A percentile compares a stretch with the other conserved stretches of the same genome.
Evolutionary conservation across 2,888 invertebrate species (phyloP).

Genomic region (Dryobota labecula): DNA sequence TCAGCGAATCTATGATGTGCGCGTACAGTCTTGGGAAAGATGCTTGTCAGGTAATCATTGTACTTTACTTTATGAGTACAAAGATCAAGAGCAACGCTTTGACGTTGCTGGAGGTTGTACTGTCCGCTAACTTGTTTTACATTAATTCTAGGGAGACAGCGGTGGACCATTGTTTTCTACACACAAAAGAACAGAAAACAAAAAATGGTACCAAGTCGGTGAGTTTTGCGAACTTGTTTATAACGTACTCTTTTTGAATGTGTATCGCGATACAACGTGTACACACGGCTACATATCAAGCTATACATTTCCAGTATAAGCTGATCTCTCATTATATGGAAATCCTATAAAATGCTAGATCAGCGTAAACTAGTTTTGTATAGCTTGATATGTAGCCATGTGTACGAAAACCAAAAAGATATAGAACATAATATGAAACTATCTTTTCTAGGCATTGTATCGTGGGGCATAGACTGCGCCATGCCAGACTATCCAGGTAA

Average conservation of each 20-base stretch:
- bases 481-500: slow-evolving; percentile 90
- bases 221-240: slow-evolving; percentile 65
- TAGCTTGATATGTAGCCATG: too few species aligned
- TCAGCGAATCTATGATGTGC: slow-evolving; percentile 89
- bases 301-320: too few species aligned
- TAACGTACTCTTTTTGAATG: neutral
- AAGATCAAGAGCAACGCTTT: neutral
- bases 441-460: slow-evolving; percentile 89
- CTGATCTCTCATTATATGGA: too few species aligned
- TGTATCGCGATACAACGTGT: neutral
- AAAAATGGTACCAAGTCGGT: slow-evolving; percentile 91
- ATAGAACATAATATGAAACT: neutral
- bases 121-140: neutral
- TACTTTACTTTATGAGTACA: slow-evolving; percentile 5
- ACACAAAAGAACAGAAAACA: slow-evolving; percentile 77
- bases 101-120: neutral
- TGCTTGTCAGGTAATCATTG: slow-evolving; percentile 90
- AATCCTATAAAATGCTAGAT: too few species aligned
- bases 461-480: slow-evolving; percentile 93
- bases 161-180: slow-evolving; percentile 92
- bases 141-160: slow-evolving; percentile 91
- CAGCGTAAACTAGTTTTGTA: too few species aligned
- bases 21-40: slow-evolving; percentile 91
- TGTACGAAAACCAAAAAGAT: neutral
- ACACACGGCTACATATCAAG: too few species aligned